phyloP scores from a whole-genome alignment of 2,797 vertebrate genomes.

The Scomberomorus guttatus region DNA sequence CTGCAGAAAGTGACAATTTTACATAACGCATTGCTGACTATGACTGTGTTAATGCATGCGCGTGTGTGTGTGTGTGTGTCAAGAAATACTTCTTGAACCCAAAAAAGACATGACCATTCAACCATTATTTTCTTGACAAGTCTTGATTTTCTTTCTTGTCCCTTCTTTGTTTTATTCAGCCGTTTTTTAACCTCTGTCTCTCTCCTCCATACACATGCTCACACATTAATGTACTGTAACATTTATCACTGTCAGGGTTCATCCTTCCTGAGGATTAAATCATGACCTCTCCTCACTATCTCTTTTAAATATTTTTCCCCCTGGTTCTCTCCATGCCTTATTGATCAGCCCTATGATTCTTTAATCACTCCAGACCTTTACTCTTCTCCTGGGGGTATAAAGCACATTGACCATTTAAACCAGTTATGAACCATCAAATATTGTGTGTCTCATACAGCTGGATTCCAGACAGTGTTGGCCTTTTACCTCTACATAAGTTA shows the following conservation, averaged over 20 bases:
- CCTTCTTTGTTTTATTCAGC: background rate
- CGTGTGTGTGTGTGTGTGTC: too few species aligned
- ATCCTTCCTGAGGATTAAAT: conserved; percentile 36
- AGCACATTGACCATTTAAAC: conserved; percentile 59
- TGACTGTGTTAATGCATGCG: too few species aligned
- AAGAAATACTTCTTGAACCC: too few species aligned
- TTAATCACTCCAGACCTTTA: conserved; percentile 57
- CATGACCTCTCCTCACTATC: conserved; percentile 37
- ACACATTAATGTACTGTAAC: conserved; percentile 2
- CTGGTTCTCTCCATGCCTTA: conserved; percentile 54
- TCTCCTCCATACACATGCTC: too few species aligned
- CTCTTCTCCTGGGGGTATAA: conserved; percentile 28
- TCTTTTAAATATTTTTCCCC: conserved; percentile 24
- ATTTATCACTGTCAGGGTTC: conserved; percentile 42
- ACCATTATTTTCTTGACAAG: conserved; percentile 3
- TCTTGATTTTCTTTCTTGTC: background rate
- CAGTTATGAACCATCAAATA: conserved; percentile 33
- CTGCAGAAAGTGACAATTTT: too few species aligned
- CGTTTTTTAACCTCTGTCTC: background rate
- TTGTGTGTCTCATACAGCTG: background rate
- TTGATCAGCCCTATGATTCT: conserved; percentile 70
- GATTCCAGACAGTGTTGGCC: background rate
- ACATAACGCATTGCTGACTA: too few species aligned
- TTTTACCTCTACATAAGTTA: background rate
- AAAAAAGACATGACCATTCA: background rate